Percentiles rank a stretch among this genome's conserved stretches.
phyloP scores from a whole-genome alignment of 2,888 invertebrate species.

The Oligia fasciuncula region DNA sequence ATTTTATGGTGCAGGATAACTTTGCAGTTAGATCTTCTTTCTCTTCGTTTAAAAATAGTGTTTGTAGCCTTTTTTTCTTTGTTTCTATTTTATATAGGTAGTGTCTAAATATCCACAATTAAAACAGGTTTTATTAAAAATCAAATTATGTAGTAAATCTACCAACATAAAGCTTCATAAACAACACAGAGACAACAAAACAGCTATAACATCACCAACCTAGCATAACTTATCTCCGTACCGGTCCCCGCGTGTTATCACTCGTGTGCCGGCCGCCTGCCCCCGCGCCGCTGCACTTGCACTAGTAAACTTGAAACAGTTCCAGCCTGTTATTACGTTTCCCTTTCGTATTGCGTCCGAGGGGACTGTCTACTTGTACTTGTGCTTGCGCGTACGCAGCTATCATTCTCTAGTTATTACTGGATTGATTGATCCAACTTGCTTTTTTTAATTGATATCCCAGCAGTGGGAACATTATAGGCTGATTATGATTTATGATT shows the following conservation, averaged over 20 bases:
- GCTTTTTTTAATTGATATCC: too few species aligned
- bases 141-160: background rate
- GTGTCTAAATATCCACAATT: background rate
- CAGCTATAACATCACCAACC: background rate
- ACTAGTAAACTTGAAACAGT: conserved; percentile 85
- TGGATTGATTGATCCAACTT: background rate
- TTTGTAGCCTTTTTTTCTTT: background rate
- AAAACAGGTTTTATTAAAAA: background rate
- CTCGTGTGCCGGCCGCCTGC: conserved; percentile 64
- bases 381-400: conserved; percentile 33
- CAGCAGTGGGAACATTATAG: too few species aligned
- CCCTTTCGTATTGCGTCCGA: conserved; percentile 76
- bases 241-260: conserved; percentile 34
- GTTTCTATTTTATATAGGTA: background rate
- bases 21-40: background rate
- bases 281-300: conserved; percentile 80
- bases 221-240: conserved; percentile 59
- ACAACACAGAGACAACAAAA: background rate
- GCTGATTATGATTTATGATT: too few species aligned
- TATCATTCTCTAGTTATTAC: conserved; percentile 24
- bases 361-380: conserved; percentile 52
- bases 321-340: conserved; percentile 77
- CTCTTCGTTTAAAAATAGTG: background rate
- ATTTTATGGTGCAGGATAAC: background rate
- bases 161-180: background rate